Evolutionary conservation across 2,113 vertebrate species (phyloP), one percentile per base, ranked within the genome.

Genomic region (Cisticola juncidis): DNA sequence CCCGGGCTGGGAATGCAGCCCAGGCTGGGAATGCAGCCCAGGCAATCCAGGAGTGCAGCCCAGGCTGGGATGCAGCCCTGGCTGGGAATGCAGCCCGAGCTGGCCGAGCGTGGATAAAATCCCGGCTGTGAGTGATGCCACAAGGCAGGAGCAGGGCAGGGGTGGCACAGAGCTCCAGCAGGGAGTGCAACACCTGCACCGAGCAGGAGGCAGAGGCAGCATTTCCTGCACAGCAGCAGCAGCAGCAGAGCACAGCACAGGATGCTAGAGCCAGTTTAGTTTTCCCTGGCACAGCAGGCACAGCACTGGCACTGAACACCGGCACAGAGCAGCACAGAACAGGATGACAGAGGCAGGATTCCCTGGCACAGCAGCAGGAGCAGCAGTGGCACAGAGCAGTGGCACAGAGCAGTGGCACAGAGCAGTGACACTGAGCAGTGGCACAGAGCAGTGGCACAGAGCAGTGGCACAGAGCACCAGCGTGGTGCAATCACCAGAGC

Each of bases 81-180:
- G 38, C 38, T 11, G 38, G 42, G 42, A 44, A 15, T 15, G 44
- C 18, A 20, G 44, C 44, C 44, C 44, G 44, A 53, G 68, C 28
- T 53, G 50, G 50, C 42, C 3, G 14, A 60, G 72, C 21, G 1
- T 2, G 21, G 57, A 33, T 33, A 7, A 38, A 60, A 50, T 18
- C 57, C 57, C 9, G 1, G 44, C 57, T 6, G 6, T n/a, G 15
- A 33, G 57, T 3, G 5, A 11, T 15, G 11, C 12, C 25, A 24
- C 33, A 9, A 2, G 35, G 38, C 76, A 5, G 5, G 2, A 53
- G 38, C 38, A 12, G 50, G 0, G 15, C 26, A 3, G 36, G 0
- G 14, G 47, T 33, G n/a, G 28, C 42, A 8, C 23, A 3, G 53
- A 40, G 64, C 44, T 50, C 29, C 19, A 18, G 65, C 54, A 26